phyloP scores from a whole-genome alignment of 2,888 invertebrate species.

The Cepaea hortensis region DNA sequence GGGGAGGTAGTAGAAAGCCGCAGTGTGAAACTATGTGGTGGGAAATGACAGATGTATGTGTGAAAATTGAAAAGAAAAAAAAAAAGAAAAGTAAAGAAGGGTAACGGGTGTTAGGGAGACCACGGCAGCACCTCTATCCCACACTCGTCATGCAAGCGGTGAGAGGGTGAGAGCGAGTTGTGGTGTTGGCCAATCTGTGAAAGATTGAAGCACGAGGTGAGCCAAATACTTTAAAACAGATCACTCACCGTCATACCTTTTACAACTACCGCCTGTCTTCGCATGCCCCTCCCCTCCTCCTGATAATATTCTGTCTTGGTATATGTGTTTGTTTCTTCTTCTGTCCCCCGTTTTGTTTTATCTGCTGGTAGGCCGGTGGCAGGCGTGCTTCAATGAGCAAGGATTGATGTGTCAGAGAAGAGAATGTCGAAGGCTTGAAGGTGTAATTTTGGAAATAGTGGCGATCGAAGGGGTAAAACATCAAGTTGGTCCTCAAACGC shows the following conservation, averaged over 20 bases:
- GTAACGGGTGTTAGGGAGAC: not conserved
- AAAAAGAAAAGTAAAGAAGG: not conserved
- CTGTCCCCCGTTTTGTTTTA: too few relatives aligned
- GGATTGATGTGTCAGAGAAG: too few relatives aligned
- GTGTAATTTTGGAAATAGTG: too few relatives aligned
- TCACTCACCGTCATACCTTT: not conserved
- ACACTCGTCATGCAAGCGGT: not conserved
- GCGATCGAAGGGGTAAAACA: too few relatives aligned
- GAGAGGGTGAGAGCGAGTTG: slow-evolving; percentile 27
- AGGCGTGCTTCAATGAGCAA: too few relatives aligned
- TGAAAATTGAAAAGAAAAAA: not conserved
- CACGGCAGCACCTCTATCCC: not conserved
- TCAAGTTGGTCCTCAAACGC: too few relatives aligned
- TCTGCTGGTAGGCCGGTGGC: too few relatives aligned
- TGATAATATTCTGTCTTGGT: not conserved
- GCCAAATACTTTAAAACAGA: not conserved
- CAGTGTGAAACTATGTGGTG: not conserved
- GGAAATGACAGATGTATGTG: not conserved
- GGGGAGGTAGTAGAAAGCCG: too few relatives aligned
- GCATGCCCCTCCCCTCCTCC: too few relatives aligned
- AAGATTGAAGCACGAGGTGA: not conserved
- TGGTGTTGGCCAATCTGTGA: slow-evolving; percentile 2
- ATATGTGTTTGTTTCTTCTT: not conserved
- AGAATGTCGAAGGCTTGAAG: too few relatives aligned
- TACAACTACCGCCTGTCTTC: not conserved